phyloP scores from a whole-genome alignment of 2,797 vertebrate species.

The Triplophysa bombifrons region DNA sequence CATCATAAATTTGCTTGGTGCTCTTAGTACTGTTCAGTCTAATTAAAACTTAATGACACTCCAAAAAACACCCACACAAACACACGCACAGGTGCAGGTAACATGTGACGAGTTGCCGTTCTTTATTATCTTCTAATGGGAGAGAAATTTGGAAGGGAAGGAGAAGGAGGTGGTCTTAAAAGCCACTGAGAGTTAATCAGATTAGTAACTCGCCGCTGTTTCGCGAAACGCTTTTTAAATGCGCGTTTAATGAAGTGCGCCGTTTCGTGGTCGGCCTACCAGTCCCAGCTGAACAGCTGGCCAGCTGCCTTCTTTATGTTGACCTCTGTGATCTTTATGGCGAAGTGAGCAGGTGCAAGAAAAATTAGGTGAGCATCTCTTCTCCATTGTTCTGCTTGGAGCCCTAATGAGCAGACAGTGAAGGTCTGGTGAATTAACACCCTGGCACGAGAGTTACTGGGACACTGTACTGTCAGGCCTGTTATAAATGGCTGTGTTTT shows the following conservation, averaged over 20 bases:
- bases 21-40: constrained; percentile 65
- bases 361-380: background rate
- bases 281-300: constrained; percentile 17
- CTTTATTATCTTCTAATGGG: constrained; percentile 57
- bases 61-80: constrained; percentile 15
- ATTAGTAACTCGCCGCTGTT: constrained; percentile 72
- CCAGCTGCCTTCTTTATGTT: constrained; percentile 18
- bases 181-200: constrained; percentile 72
- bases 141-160: constrained; percentile 15
- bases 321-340: background rate
- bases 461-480: constrained; percentile 32
- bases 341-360: background rate
- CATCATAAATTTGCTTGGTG: constrained; percentile 72
- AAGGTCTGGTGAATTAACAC: constrained; percentile 32
- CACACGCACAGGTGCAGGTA: constrained; percentile 34
- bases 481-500: constrained; percentile 48
- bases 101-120: constrained; percentile 45
- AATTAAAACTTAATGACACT: constrained; percentile 75
- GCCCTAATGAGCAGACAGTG: constrained; percentile 3
- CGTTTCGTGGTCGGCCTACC: constrained; percentile 52
- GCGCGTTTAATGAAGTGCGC: constrained; percentile 75
- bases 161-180: constrained; percentile 56
- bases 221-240: constrained; percentile 75
- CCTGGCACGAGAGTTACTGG: constrained; percentile 27
- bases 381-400: constrained; percentile 16